These are phyloP conservation scores for Thereva unica DNA, from an alignment of 2,888 invertebrate genomes.

Conservation along the genomic window DNA sequence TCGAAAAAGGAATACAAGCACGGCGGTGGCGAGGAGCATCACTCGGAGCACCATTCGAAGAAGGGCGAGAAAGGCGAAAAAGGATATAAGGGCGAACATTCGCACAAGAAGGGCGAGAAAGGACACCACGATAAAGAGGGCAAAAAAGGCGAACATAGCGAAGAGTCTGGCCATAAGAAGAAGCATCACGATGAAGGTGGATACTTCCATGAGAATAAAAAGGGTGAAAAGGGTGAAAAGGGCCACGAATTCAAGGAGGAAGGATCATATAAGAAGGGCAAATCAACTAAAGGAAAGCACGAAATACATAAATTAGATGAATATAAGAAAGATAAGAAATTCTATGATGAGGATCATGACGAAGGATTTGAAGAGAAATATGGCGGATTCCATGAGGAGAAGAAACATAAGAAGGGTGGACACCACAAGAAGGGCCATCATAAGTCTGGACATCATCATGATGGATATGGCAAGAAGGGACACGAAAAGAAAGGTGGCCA, in stretches of 20 bases:
- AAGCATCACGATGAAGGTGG: conserved; percentile 60
- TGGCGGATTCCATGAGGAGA: conserved; percentile 77
- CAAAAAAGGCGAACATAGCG: conserved; percentile 60
- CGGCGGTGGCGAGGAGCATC: conserved; percentile 70
- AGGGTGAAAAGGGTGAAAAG: conserved; percentile 62
- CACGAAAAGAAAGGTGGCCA: conserved; percentile 80
- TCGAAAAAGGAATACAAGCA: conserved; percentile 58
- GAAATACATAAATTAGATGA: conserved; percentile 84
- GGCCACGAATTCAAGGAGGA: conserved; percentile 59
- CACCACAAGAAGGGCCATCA: conserved; percentile 81
- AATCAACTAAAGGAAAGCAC: conserved; percentile 84
- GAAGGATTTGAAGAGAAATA: conserved; percentile 81
- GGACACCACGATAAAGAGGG: conserved; percentile 73
- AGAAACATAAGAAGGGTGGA: conserved; percentile 81
- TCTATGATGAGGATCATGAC: conserved; percentile 84
- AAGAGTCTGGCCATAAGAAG: conserved; percentile 60
- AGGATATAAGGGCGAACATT: conserved; percentile 71
- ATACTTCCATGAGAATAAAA: conserved; percentile 60
- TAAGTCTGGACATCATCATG: conserved; percentile 74
- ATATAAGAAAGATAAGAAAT: conserved; percentile 83
- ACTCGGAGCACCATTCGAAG: conserved; percentile 66
- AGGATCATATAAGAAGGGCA: conserved; percentile 81
- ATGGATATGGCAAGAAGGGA: conserved; percentile 80
- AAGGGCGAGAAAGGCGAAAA: conserved; percentile 74
- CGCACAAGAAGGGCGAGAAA: conserved; percentile 68